Evolutionary conservation across 2,113 vertebrate genomes (phyloP).

Genomic region (Cathartes aura): DNA sequence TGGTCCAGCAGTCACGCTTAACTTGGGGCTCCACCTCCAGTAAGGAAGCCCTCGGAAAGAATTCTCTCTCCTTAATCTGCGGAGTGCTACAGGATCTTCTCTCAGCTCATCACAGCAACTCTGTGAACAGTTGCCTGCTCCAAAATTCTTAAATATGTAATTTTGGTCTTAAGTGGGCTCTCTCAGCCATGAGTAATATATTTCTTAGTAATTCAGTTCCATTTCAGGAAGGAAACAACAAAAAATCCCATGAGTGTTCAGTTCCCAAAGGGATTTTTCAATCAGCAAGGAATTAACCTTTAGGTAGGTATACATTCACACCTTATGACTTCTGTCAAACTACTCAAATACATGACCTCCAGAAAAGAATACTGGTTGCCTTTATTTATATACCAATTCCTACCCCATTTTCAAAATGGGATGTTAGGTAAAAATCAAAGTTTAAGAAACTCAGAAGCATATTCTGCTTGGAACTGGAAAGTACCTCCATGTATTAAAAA

Average conservation of each 20-base stretch:
- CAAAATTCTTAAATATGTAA: not conserved
- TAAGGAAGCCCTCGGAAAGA: not conserved
- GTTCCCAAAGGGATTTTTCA: not conserved
- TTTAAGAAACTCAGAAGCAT: not conserved
- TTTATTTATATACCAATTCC: not conserved
- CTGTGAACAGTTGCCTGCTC: not conserved
- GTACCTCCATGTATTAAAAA: not conserved
- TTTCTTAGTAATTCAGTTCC: not conserved
- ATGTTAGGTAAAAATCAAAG: not conserved
- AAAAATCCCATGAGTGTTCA: not conserved
- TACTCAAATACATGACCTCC: not conserved
- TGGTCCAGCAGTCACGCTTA: accelerated
- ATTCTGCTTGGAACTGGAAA: not conserved
- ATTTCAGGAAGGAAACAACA: not conserved
- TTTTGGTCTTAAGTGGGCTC: not conserved
- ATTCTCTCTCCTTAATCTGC: not conserved
- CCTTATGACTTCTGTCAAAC: not conserved
- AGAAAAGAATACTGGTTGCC: not conserved
- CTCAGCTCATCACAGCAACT: not conserved
- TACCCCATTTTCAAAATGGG: not conserved
- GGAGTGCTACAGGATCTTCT: not conserved
- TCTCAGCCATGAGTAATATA: not conserved
- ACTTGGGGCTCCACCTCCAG: not conserved
- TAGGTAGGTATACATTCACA: not conserved
- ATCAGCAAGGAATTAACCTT: not conserved